phyloP scores from a whole-genome alignment of 2,113 vertebrate species.

The Conger conger region DNA sequence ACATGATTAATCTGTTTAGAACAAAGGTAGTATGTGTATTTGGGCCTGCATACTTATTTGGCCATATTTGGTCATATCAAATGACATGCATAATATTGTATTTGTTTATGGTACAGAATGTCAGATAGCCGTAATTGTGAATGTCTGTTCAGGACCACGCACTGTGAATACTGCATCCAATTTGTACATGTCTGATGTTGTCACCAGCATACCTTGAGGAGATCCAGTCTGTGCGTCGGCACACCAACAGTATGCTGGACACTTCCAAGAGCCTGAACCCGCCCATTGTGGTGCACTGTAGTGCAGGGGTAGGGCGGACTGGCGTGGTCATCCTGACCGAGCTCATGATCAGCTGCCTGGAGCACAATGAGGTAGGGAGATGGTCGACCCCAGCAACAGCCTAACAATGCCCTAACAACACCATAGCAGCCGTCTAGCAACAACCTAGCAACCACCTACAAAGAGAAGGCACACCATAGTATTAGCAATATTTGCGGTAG shows the following conservation, averaged over 20 bases:
- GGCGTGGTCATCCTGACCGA: conserved; percentile 90
- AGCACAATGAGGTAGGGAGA: conserved; percentile 84
- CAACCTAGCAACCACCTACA: no score
- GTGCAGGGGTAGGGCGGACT: conserved; percentile 85
- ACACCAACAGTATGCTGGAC: conserved; percentile 91
- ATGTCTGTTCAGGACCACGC: not conserved
- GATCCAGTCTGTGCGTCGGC: conserved; percentile 90
- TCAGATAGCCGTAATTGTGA: not conserved
- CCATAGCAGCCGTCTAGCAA: no score
- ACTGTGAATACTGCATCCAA: not conserved
- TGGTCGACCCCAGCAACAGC: no score
- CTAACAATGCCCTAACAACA: no score
- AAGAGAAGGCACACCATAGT: no score
- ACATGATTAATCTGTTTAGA: not conserved
- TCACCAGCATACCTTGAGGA: conserved; percentile 88
- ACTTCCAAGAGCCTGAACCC: conserved; percentile 79
- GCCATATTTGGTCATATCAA: not conserved
- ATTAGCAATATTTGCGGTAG: no score
- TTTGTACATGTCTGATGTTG: not conserved
- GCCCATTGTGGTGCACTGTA: conserved; percentile 90
- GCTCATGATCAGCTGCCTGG: conserved; percentile 91
- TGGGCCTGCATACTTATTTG: not conserved
- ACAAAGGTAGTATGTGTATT: not conserved
- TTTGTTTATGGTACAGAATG: not conserved
- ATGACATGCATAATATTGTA: not conserved